phyloP scores from a whole-genome alignment of 1,140 invertebrate genomes.

The Matsumurasca onukii region DNA sequence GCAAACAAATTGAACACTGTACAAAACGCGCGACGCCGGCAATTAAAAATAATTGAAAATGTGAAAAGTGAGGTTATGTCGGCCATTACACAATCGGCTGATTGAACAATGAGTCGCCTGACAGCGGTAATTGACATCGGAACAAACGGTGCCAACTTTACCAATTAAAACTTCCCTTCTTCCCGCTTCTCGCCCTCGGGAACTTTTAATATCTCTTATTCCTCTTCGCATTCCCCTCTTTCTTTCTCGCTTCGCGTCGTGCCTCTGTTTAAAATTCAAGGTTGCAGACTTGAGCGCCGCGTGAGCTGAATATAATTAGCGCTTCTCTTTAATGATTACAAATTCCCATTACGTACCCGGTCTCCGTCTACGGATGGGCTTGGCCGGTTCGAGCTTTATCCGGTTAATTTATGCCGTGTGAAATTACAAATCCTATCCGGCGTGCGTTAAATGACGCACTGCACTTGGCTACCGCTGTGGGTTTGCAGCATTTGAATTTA shows the following conservation, averaged over 20 bases:
- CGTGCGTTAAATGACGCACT: too few species aligned
- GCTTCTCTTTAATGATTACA: constrained; percentile 22
- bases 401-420: constrained; percentile 6
- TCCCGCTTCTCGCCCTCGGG: constrained; percentile 3
- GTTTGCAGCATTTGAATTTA: too few species aligned
- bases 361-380: too few species aligned
- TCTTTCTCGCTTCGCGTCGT: too few species aligned
- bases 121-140: constrained; percentile 20
- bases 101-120: not conserved
- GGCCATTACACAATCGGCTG: too few species aligned
- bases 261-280: not conserved
- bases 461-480: too few species aligned
- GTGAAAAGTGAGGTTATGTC: too few species aligned
- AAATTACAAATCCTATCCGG: constrained; percentile 2
- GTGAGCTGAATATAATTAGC: constrained; percentile 15
- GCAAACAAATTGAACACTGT: too few species aligned
- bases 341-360: constrained; percentile 19
- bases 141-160: constrained; percentile 23
- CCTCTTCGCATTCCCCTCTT: not conserved
- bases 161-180: constrained; percentile 24
- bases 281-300: not conserved
- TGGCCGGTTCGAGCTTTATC: too few species aligned
- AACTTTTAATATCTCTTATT: constrained; percentile 10
- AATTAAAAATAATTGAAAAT: too few species aligned
- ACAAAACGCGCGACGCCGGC: too few species aligned